Base-by-base conservation (phyloP, 2,797 vertebrate species). In the Rhynchonycteris naso region DNA sequence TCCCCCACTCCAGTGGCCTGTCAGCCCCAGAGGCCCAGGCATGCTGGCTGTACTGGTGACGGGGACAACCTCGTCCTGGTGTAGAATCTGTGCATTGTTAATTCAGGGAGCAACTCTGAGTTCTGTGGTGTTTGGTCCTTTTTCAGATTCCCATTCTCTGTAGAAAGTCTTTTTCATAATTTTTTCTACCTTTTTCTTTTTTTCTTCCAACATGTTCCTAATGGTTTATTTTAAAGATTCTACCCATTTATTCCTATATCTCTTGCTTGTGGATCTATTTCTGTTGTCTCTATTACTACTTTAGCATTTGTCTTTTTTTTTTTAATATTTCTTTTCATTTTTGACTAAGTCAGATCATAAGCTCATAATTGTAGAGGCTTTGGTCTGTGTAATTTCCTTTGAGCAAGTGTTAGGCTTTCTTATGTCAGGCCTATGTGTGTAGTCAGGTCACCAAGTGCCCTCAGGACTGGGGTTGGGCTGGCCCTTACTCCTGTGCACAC, bases 61-160 rank as follows among this genome's bases (percentile, higher is more conserved):
- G 11, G 33, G 66, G n/a, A 5, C 8, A 16, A 12, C 50, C 43
- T 26, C n/a, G 2, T 2, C 54, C 75, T 54, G 1, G 14, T 3
- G 33, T 35, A 6, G 9, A 35, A 5, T 1, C 22, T 6, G 56
- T 7, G 76, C 19, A 1, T 3, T 10, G 2, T 2, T 33, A 8
- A 3, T 18, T 33, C 74, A 8, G 50, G 33, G 50, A 8, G 38
- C 16, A 13, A 33, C 33, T 35, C 66, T 3, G 43, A 47, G 43
- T 14, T n/a, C 80, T 24, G 28, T 0, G 4, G 13, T 0, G 5
- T 4, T 2, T 2, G 5, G 21, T 26, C 52, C 10, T 47, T 15
- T 4, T 13, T 33, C 88, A 33, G 65, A 6, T 7, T 14, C 47
- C 16, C 4, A 1, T 22, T 22, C 47, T 56, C 63, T 4, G 28